These are phyloP conservation scores for Arge pagana DNA, from an alignment of 2,888 invertebrate genomes.

Conservation along the genomic window DNA sequence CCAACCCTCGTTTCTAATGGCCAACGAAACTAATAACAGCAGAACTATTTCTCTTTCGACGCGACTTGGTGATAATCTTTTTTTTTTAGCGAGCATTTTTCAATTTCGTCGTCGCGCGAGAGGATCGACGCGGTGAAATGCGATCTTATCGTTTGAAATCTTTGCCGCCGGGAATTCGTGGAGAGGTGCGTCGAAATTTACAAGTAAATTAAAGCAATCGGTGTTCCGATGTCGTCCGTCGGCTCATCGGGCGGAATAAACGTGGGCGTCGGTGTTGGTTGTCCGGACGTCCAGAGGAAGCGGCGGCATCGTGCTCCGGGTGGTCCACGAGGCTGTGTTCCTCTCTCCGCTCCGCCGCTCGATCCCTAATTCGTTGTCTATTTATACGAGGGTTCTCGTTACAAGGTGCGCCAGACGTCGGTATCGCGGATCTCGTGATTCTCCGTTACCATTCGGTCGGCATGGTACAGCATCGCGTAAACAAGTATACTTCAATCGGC, in stretches of 20 bases:
- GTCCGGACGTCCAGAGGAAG: conserved; percentile 10
- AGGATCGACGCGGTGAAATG: too few relatives aligned
- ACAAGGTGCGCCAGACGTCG: not conserved
- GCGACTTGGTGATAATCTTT: too few relatives aligned
- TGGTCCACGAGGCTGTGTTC: conserved; percentile 8
- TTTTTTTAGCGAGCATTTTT: too few relatives aligned
- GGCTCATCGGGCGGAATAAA: conserved; percentile 9
- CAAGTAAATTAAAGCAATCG: conserved; percentile 4
- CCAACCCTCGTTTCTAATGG: too few relatives aligned
- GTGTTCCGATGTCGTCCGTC: conserved; percentile 10
- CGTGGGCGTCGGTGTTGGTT: conserved; percentile 2
- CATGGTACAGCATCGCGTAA: not conserved
- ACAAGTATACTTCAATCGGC: conserved; percentile 6
- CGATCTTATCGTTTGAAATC: too few relatives aligned
- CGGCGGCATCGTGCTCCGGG: conserved; percentile 11
- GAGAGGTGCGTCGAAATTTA: too few relatives aligned
- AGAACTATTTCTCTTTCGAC: too few relatives aligned
- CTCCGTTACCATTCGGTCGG: not conserved
- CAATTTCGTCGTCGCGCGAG: too few relatives aligned
- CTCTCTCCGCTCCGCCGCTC: too few relatives aligned
- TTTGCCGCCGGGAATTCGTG: too few relatives aligned
- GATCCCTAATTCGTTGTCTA: too few relatives aligned
- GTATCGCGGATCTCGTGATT: not conserved
- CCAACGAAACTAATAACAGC: too few relatives aligned
- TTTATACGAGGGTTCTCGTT: conserved; percentile 13